Evolutionary conservation across 2,797 vertebrate genomes (phyloP).

Genomic region (Chanos chanos): DNA sequence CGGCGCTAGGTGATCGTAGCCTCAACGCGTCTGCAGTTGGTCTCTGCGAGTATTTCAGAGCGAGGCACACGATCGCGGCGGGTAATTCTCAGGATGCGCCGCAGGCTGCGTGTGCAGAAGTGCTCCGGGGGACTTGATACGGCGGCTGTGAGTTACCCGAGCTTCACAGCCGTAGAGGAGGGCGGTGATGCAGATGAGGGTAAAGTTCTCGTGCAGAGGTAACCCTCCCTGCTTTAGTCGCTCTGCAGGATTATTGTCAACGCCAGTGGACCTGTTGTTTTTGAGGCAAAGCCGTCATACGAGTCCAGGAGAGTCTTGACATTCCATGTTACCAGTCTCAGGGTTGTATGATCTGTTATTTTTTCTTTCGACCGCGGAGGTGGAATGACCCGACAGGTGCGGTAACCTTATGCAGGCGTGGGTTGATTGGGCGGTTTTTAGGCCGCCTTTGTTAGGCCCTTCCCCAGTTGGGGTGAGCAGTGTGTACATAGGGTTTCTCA

Average conservation of each 20-base stretch:
- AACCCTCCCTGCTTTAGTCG: too few relatives aligned
- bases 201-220: too few relatives aligned
- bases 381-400: constrained; percentile 6
- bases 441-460: constrained; percentile 8
- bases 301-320: constrained; percentile 9
- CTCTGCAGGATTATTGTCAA: too few relatives aligned
- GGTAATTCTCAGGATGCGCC: neutral
- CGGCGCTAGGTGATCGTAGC: neutral
- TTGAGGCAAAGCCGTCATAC: neutral
- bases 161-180: too few relatives aligned
- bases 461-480: constrained; percentile 10
- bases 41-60: neutral
- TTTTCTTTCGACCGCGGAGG: constrained; percentile 6
- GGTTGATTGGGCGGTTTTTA: constrained; percentile 9
- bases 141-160: too few relatives aligned
- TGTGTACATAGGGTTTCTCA: constrained; percentile 17
- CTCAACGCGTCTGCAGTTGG: neutral
- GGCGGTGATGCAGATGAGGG: too few relatives aligned
- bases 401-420: too few relatives aligned
- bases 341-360: neutral
- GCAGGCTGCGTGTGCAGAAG: neutral
- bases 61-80: neutral
- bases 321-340: constrained; percentile 21
- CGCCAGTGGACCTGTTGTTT: too few relatives aligned
- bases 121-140: too few relatives aligned